A percentile compares a stretch with the other conserved stretches of the same genome.
phyloP scores from a whole-genome alignment of 1,140 invertebrate genomes.

The Bacillus rossius region DNA sequence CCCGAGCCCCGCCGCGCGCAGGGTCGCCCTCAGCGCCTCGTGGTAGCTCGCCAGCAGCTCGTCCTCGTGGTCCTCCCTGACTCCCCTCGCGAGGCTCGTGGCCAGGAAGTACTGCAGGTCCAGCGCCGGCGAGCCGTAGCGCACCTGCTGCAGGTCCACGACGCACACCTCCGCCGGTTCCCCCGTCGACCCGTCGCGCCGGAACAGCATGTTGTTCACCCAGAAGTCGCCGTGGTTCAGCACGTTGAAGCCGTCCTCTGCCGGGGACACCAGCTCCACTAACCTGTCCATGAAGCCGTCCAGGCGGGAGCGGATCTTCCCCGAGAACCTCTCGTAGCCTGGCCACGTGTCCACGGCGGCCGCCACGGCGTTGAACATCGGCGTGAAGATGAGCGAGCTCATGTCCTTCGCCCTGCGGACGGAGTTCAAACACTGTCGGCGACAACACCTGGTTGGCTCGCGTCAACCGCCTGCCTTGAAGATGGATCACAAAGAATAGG shows the following conservation, averaged over 20 bases:
- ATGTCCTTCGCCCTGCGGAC: too few species aligned
- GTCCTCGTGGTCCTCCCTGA: constrained; percentile 36
- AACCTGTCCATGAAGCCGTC: background rate
- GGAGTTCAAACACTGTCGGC: too few species aligned
- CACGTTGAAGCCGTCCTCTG: constrained; percentile 22
- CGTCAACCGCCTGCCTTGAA: too few species aligned
- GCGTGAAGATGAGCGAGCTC: too few species aligned
- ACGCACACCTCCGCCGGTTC: constrained; percentile 28
- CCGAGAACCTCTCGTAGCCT: background rate
- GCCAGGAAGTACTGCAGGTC: constrained; percentile 55
- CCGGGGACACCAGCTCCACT: background rate
- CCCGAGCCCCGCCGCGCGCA: constrained; percentile 37
- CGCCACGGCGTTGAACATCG: background rate
- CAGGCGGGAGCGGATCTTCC: background rate
- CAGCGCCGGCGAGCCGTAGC: constrained; percentile 45
- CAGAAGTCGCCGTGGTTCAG: constrained; percentile 49
- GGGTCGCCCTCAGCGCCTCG: constrained; percentile 29
- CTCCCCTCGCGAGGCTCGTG: constrained; percentile 40
- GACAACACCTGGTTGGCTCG: too few species aligned
- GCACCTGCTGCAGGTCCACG: constrained; percentile 37
- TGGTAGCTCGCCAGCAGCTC: constrained; percentile 41
- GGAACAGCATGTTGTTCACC: constrained; percentile 51
- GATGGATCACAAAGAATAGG: too few species aligned
- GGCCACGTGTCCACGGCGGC: background rate
- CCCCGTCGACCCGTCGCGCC: constrained; percentile 20